These are phyloP conservation scores for Acanthochromis polyacanthus DNA, from an alignment of 2,113 vertebrate species.

Conservation along the genomic window DNA sequence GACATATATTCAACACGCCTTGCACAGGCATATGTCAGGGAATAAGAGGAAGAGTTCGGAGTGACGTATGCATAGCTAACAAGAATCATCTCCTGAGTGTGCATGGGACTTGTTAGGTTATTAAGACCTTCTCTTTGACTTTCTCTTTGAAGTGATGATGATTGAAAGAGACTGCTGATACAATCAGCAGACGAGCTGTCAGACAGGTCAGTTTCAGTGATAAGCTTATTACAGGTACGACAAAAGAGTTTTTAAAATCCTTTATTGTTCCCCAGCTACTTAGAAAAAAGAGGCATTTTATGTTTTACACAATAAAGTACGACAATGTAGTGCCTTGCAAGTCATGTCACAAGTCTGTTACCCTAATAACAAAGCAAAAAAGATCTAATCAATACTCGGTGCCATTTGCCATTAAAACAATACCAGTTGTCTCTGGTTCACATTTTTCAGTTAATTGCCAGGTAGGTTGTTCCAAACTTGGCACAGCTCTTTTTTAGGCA, in stretches of 20 bases:
- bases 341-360: not conserved
- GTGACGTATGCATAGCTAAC: not conserved
- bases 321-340: not conserved
- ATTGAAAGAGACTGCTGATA: not conserved
- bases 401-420: not conserved
- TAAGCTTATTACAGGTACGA: slow-evolving; percentile 13
- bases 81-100: not conserved
- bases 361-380: not conserved
- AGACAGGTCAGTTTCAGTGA: slow-evolving; percentile 5
- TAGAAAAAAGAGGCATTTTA: not conserved
- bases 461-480: not conserved
- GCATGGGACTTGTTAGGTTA: slow-evolving; percentile 4
- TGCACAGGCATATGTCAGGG: not conserved
- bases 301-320: not conserved
- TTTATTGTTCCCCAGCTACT: not conserved
- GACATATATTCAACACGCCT: not conserved
- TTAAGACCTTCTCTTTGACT: slow-evolving; percentile 1
- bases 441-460: not conserved
- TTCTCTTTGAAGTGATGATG: slow-evolving; percentile 22
- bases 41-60: not conserved
- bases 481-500: slow-evolving; percentile 9
- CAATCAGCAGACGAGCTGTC: slow-evolving; percentile 18
- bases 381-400: not conserved
- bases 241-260: not conserved
- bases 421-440: not conserved